These are phyloP conservation scores for Chrysolina haemoptera DNA, from an alignment of 2,888 invertebrate genomes.

Conservation along the genomic window DNA sequence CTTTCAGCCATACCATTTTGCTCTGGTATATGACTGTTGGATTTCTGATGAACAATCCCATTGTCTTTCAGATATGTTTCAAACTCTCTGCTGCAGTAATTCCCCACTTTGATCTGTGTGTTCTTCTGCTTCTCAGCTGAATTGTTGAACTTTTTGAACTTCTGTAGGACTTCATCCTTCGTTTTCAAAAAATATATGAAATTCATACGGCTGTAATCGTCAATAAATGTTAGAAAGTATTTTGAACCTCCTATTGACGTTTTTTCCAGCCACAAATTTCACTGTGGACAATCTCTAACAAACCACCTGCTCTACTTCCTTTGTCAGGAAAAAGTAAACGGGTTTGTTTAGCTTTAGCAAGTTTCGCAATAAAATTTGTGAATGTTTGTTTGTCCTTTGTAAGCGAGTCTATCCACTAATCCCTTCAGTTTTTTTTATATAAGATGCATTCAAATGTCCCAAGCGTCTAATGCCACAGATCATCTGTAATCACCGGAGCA, in stretches of 20 bases:
- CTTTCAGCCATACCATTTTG: too few relatives aligned
- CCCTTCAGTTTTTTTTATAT: too few relatives aligned
- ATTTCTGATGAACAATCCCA: too few relatives aligned
- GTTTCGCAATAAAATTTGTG: neutral
- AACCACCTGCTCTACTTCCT: too few relatives aligned
- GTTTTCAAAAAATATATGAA: slow-evolving; percentile 45
- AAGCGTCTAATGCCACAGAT: slow-evolving; percentile 2
- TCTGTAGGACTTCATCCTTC: slow-evolving; percentile 36
- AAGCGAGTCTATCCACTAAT: too few relatives aligned
- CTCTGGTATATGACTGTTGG: too few relatives aligned
- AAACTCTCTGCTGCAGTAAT: slow-evolving; percentile 23
- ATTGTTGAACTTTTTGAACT: slow-evolving; percentile 37
- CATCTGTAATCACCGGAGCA: neutral
- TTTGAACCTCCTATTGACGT: slow-evolving; percentile 34
- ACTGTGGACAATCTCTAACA: slow-evolving; percentile 28
- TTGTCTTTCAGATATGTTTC: too few relatives aligned
- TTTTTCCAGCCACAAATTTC: slow-evolving; percentile 45
- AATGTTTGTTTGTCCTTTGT: too few relatives aligned
- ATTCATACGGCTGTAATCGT: neutral
- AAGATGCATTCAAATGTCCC: neutral
- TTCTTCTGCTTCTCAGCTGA: slow-evolving; percentile 31
- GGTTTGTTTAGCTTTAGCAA: too few relatives aligned
- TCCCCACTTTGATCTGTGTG: slow-evolving; percentile 32
- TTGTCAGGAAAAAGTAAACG: too few relatives aligned
- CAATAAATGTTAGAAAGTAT: neutral